A percentile compares a stretch with the other conserved stretches of the same genome.
Conservation (phyloP, 2,113 vertebrate genomes). For the Neoarius graeffei region DNA sequence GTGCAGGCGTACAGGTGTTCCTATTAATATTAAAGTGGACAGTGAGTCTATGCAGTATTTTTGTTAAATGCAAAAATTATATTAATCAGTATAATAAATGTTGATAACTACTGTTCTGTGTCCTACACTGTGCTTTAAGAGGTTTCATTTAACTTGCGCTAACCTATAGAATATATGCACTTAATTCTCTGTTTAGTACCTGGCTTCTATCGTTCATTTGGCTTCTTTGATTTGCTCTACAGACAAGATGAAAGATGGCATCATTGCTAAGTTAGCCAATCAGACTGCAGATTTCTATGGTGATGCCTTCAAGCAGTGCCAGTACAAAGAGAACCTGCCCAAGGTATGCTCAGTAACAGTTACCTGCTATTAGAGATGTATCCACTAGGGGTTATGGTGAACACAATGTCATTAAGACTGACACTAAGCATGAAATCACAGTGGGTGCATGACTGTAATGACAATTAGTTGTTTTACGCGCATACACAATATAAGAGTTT, state of each 20-base stretch:
- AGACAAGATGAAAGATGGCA: slow-evolving; percentile 98
- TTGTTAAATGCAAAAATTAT: background rate
- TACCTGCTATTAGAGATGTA: background rate
- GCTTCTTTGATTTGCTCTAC: slow-evolving; percentile 23
- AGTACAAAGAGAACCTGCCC: slow-evolving; percentile 96
- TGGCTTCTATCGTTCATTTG: background rate
- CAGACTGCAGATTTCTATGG: slow-evolving; percentile 97
- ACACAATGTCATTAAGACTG: slow-evolving; percentile 1
- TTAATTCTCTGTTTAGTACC: too few relatives aligned
- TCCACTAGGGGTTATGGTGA: slow-evolving; percentile 16
- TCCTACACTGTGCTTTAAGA: background rate
- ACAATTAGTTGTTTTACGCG: background rate
- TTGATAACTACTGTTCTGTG: background rate
- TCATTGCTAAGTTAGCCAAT: slow-evolving; percentile 95
- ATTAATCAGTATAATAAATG: background rate
- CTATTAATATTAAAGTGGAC: background rate
- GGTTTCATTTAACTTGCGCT: background rate
- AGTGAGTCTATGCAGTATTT: background rate
- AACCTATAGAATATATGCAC: background rate
- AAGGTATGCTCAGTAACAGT: slow-evolving; percentile 80
- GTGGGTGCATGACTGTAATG: slow-evolving; percentile 17
- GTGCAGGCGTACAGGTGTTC: background rate
- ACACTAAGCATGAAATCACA: slow-evolving; percentile 34
- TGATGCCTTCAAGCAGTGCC: slow-evolving; percentile 96
- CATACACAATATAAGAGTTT: slow-evolving; percentile 4